Percentiles rank a stretch among this genome's conserved stretches.
These are phyloP conservation scores for Perca flavescens DNA, from an alignment of 2,113 vertebrate species.

Conservation along the genomic window DNA sequence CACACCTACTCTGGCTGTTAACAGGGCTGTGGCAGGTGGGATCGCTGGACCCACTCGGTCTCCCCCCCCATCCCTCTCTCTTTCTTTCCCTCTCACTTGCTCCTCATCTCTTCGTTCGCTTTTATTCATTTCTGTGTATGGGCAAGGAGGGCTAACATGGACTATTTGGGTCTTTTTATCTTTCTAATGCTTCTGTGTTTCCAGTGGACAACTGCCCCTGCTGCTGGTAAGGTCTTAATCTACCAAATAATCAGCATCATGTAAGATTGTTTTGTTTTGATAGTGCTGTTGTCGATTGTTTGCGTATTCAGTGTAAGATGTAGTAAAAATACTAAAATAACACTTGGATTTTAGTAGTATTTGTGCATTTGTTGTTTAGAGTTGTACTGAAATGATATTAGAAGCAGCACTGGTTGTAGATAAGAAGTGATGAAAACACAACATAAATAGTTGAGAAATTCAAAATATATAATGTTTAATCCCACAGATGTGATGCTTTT, in stretches of 20 bases:
- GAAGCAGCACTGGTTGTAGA: background rate
- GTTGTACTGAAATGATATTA: background rate
- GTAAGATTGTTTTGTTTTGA: constrained; percentile 27
- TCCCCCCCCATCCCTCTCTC: constrained; percentile 23
- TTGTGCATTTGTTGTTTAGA: background rate
- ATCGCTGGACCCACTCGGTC: constrained; percentile 38
- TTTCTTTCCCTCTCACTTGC: constrained; percentile 38
- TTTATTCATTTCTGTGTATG: constrained; percentile 73
- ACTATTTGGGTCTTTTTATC: constrained; percentile 69
- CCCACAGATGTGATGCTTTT: background rate
- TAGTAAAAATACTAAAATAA: background rate
- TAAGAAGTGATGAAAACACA: background rate
- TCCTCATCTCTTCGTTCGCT: constrained; percentile 61
- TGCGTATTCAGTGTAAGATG: constrained; percentile 17
- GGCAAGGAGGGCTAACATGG: constrained; percentile 74
- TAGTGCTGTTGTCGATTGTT: constrained; percentile 30
- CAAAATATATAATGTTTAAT: background rate
- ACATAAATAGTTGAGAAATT: background rate
- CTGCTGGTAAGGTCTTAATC: constrained; percentile 72
- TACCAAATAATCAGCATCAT: constrained; percentile 40
- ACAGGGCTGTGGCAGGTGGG: constrained; percentile 65
- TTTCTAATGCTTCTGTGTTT: constrained; percentile 59
- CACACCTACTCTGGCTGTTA: constrained; percentile 29
- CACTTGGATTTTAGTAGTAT: constrained; percentile 2
- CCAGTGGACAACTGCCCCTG: constrained; percentile 53